Evolutionary conservation across 1,140 invertebrate species (phyloP).

Genomic region (Cydia pomonella): DNA sequence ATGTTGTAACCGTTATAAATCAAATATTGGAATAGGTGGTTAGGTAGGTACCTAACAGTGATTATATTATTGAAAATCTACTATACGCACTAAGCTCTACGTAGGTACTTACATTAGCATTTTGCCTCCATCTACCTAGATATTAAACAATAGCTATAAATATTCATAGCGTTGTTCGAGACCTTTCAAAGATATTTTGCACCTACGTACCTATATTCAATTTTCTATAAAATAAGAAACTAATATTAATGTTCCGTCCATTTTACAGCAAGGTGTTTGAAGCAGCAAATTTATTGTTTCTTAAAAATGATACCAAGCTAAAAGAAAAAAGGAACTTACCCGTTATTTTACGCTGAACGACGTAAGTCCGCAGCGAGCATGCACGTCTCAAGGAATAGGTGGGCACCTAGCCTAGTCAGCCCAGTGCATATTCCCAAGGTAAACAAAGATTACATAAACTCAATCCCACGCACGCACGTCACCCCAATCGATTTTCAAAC

Average conservation of each 20-base stretch:
- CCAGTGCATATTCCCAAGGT: constrained; percentile 78
- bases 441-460: constrained; percentile 80
- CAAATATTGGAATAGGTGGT: background rate
- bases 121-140: background rate
- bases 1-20: no score
- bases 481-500: constrained; percentile 78
- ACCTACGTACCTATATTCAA: background rate
- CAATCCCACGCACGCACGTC: constrained; percentile 78
- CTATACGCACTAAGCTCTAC: no score
- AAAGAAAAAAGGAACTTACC: constrained; percentile 38
- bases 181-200: background rate
- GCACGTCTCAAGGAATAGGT: constrained; percentile 23
- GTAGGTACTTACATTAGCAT: background rate
- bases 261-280: background rate
- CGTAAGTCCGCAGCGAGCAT: constrained; percentile 42
- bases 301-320: background rate
- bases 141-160: constrained; percentile 7
- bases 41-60: background rate
- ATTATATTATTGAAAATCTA: no score
- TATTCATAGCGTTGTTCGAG: background rate
- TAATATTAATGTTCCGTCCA: background rate
- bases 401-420: constrained; percentile 42
- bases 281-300: background rate
- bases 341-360: constrained; percentile 44
- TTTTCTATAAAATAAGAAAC: background rate